phyloP scores from a whole-genome alignment of 1,140 invertebrate genomes.

The Temnothorax nylanderi region DNA sequence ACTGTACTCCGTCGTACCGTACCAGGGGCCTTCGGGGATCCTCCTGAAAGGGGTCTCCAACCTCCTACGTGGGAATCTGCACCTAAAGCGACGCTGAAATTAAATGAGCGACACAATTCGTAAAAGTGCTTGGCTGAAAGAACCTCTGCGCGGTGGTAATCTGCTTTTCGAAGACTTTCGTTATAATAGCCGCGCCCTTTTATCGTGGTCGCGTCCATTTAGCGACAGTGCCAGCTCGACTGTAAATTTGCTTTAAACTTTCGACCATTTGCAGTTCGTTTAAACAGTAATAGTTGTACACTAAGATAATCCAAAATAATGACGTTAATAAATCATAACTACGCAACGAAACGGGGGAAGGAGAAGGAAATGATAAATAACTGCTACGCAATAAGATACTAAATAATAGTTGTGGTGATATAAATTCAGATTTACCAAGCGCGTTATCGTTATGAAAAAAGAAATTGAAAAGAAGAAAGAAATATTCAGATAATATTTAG shows the following conservation, averaged over 20 bases:
- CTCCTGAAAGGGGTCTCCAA: constrained; percentile 14
- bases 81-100: constrained; percentile 57
- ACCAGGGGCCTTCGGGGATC: constrained; percentile 24
- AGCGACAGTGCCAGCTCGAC: constrained; percentile 26
- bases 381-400: background rate
- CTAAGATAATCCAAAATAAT: constrained; percentile 44
- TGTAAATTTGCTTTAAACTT: constrained; percentile 56
- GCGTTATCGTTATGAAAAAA: background rate
- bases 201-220: constrained; percentile 55
- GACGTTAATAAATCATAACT: constrained; percentile 49
- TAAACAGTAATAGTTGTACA: constrained; percentile 35
- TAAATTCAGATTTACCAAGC: constrained; percentile 14
- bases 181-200: constrained; percentile 47
- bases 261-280: constrained; percentile 48
- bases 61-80: constrained; percentile 13
- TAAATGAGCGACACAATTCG: constrained; percentile 62
- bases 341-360: background rate
- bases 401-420: background rate
- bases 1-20: constrained; percentile 21
- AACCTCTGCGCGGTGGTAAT: background rate
- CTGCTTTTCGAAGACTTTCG: constrained; percentile 36
- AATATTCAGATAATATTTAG: constrained; percentile 2
- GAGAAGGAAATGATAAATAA: background rate
- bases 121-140: constrained; percentile 52
- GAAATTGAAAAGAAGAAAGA: background rate